A percentile compares a stretch with the other conserved stretches of the same genome.
Conservation (phyloP, 2,888 invertebrate genomes). For the Thymelicus sylvestris region DNA sequence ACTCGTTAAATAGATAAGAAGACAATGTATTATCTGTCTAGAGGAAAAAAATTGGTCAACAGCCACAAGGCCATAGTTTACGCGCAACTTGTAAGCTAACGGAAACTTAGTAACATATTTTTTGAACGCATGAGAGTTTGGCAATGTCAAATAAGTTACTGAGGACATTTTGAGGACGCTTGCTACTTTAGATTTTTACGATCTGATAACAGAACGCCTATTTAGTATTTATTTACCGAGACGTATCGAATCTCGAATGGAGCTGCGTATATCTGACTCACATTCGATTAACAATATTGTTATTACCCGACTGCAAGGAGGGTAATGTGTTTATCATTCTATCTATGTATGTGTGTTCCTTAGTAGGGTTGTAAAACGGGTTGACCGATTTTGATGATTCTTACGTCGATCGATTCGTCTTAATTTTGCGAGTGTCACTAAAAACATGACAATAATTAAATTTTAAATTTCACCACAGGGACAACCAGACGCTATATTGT, state of each 20-base stretch:
- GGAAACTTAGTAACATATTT: slow-evolving; percentile 47
- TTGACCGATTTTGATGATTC: no score
- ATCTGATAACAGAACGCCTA: slow-evolving; percentile 48
- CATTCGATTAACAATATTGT: neutral
- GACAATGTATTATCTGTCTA: slow-evolving; percentile 33
- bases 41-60: slow-evolving; percentile 66
- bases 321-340: no score
- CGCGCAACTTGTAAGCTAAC: slow-evolving; percentile 64
- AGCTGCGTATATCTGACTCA: slow-evolving; percentile 20
- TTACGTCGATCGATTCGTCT: no score
- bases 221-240: slow-evolving; percentile 48
- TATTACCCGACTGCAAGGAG: neutral
- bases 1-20: slow-evolving; percentile 20
- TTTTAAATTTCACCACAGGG: no score
- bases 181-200: slow-evolving; percentile 49
- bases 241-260: slow-evolving; percentile 33
- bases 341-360: no score
- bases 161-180: slow-evolving; percentile 63
- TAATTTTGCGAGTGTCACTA: no score
- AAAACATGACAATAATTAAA: no score
- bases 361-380: no score
- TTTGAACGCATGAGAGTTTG: slow-evolving; percentile 46
- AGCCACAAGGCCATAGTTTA: slow-evolving; percentile 71
- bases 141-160: slow-evolving; percentile 71
- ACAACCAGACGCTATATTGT: no score